Percentiles rank a stretch among this genome's conserved stretches.
Conservation (phyloP, 2,888 invertebrate genomes). For the Gasteruption jaculator region DNA sequence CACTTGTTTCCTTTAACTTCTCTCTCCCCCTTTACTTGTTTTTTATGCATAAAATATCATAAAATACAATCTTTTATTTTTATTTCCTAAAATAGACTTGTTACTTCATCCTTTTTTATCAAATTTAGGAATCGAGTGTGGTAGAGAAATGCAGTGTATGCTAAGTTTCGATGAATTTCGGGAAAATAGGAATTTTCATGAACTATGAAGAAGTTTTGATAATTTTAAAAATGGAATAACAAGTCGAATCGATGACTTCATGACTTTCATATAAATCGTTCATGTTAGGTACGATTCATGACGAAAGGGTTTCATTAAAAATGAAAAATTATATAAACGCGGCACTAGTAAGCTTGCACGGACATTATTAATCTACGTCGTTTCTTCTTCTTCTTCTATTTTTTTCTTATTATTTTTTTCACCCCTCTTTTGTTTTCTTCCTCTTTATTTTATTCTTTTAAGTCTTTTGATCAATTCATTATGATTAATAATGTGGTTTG, state of each 20-base stretch:
- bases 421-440: conserved; percentile 12
- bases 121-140: conserved; percentile 22
- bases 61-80: conserved; percentile 43
- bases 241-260: conserved; percentile 30
- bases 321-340: conserved; percentile 35
- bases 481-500: too few relatives aligned
- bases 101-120: conserved; percentile 20
- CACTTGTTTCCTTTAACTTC: conserved; percentile 13
- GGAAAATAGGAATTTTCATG: too few relatives aligned
- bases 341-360: conserved; percentile 52
- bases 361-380: conserved; percentile 45
- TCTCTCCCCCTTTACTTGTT: conserved; percentile 9
- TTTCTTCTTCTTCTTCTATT: conserved; percentile 20
- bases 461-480: too few relatives aligned
- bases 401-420: not conserved
- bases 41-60: conserved; percentile 44
- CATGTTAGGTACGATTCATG: conserved; percentile 32
- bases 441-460: too few relatives aligned
- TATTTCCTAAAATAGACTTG: conserved; percentile 27
- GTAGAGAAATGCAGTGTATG: too few relatives aligned
- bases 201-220: too few relatives aligned
- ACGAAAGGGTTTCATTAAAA: conserved; percentile 31
- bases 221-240: conserved; percentile 27
- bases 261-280: conserved; percentile 39
- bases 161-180: too few relatives aligned